Conservation (phyloP, 2,797 vertebrate species). For the Catostomus latipinnis region DNA sequence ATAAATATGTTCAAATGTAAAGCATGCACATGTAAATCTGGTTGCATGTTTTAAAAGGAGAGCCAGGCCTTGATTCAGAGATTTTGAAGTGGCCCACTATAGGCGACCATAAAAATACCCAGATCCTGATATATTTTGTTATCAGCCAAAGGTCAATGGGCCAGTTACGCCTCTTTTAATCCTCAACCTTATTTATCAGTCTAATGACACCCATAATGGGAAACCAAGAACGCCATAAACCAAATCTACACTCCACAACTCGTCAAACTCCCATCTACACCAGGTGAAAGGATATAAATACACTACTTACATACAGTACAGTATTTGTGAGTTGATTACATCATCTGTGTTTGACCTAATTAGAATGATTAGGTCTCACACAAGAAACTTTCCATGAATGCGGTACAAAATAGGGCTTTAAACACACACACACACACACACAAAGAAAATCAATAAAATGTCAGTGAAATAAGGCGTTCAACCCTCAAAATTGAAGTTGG, state of each 20-base stretch:
- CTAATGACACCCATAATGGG: neutral
- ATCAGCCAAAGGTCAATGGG: neutral
- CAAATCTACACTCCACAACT: neutral
- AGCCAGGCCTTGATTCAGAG: neutral
- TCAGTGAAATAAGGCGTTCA: neutral
- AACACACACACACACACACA: too few relatives aligned
- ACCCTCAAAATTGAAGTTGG: too few relatives aligned
- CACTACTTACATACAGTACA: conserved; percentile 18
- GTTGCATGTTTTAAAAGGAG: neutral
- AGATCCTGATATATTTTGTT: neutral
- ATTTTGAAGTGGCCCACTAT: neutral
- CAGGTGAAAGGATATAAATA: conserved; percentile 59
- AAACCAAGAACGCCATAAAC: conserved; percentile 9
- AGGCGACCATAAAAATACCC: neutral
- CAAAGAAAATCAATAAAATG: neutral
- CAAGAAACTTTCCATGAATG: neutral
- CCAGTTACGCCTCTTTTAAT: neutral
- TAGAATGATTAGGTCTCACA: neutral
- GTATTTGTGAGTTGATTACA: conserved; percentile 15
- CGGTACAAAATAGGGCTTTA: neutral
- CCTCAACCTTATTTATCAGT: neutral
- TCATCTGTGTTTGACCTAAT: conserved; percentile 8
- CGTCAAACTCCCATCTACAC: conserved; percentile 19
- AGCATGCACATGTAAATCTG: neutral
- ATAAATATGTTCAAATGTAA: too few relatives aligned